A percentile compares a stretch with the other conserved stretches of the same genome.
Conservation (phyloP, 2,888 invertebrate species). For the Netelia virgata region DNA sequence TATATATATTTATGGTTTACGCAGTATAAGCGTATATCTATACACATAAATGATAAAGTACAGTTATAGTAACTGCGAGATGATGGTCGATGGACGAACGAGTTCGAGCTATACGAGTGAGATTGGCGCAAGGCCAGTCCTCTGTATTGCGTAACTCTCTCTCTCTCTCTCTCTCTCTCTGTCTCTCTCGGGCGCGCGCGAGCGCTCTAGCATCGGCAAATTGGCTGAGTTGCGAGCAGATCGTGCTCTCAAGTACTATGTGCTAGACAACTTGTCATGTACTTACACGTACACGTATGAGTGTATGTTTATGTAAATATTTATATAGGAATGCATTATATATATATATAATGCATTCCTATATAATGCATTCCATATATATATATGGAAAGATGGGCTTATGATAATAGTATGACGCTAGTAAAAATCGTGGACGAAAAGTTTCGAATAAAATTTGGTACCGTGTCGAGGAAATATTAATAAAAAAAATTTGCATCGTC, state of each 20-base stretch:
- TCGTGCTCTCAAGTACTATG: constrained; percentile 48
- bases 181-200: too few species aligned
- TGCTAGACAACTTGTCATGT: constrained; percentile 15
- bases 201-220: constrained; percentile 60
- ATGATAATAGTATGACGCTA: too few species aligned
- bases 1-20: constrained; percentile 6
- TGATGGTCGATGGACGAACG: constrained; percentile 58
- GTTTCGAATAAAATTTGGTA: too few species aligned
- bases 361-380: too few species aligned
- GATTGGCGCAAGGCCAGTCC: constrained; percentile 82
- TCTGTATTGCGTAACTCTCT: constrained; percentile 78
- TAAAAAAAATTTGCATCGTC: too few species aligned
- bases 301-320: background rate
- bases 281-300: background rate
- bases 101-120: constrained; percentile 75
- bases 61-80: constrained; percentile 2
- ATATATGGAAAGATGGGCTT: background rate
- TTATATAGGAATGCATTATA: background rate
- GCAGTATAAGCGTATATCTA: background rate
- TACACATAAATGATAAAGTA: background rate
- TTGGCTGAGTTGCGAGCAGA: constrained; percentile 59
- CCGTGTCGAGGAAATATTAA: too few species aligned
- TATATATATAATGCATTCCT: too few species aligned
- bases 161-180: too few species aligned
- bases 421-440: too few species aligned